phyloP scores from a whole-genome alignment of 2,113 vertebrate genomes.

The Indicator maculatus region DNA sequence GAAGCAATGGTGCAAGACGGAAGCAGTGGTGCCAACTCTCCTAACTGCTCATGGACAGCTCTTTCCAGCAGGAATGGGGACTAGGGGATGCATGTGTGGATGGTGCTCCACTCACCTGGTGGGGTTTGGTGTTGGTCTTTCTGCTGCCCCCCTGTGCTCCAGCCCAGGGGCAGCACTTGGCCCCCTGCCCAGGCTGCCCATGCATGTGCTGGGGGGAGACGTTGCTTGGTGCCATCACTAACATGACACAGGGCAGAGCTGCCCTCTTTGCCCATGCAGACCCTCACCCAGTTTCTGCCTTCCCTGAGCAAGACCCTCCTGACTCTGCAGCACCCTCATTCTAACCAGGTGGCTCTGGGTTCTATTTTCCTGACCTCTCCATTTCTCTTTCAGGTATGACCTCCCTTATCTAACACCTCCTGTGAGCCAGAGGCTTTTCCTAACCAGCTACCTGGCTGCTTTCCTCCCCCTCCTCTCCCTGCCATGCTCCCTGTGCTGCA shows the following conservation, averaged over 20 bases:
- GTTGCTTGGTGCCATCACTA: background rate
- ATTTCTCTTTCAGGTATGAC: conserved; percentile 69
- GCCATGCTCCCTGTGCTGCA: background rate
- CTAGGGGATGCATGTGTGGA: background rate
- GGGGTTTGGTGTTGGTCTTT: background rate
- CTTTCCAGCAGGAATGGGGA: background rate
- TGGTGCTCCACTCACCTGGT: rapidly evolving
- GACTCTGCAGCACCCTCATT: background rate
- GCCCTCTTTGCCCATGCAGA: background rate
- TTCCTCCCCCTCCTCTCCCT: conserved; percentile 3
- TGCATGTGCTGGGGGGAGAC: rapidly evolving
- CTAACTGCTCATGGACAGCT: background rate
- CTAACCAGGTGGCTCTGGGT: background rate
- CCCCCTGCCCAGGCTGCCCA: background rate
- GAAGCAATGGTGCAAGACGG: background rate
- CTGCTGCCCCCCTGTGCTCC: background rate
- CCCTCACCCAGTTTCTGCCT: background rate
- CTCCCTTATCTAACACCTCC: conserved; percentile 66
- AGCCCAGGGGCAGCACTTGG: background rate
- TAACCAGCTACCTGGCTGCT: conserved; percentile 62
- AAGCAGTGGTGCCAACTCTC: background rate
- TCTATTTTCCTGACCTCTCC: background rate
- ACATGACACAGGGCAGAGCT: background rate
- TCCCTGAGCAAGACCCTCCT: background rate
- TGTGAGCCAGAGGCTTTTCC: conserved; percentile 50